These are phyloP conservation scores for Brachypalpus laphriformis DNA, from an alignment of 2,888 invertebrate species.

Conservation along the genomic window DNA sequence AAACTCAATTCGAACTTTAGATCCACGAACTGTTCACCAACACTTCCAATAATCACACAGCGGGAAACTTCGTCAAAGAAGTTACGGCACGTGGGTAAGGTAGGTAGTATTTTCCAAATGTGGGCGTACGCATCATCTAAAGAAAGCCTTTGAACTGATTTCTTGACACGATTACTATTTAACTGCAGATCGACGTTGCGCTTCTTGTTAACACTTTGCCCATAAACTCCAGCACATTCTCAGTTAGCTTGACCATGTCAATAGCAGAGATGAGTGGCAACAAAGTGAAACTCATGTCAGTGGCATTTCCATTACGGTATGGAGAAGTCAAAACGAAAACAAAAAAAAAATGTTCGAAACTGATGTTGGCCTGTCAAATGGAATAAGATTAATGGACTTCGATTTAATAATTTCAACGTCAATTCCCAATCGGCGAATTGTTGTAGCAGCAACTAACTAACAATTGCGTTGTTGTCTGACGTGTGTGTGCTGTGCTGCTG, in stretches of 20 bases:
- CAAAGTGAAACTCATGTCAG: slow-evolving; percentile 31
- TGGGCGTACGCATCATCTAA: too few relatives aligned
- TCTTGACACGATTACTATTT: slow-evolving; percentile 8
- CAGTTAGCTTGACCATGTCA: not conserved
- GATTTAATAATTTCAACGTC: slow-evolving; percentile 67
- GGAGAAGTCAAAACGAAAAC: not conserved
- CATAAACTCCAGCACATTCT: slow-evolving; percentile 1
- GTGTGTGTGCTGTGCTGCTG: slow-evolving; percentile 37
- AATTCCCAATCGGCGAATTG: slow-evolving; percentile 58
- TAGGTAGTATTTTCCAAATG: not conserved
- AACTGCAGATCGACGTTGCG: not conserved
- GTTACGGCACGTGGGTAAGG: not conserved
- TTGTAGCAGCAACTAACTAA: slow-evolving; percentile 43
- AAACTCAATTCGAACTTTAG: too few relatives aligned
- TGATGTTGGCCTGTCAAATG: slow-evolving; percentile 72
- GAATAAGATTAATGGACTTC: slow-evolving; percentile 75
- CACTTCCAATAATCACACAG: too few relatives aligned
- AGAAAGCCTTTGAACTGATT: not conserved
- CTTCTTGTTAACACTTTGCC: slow-evolving; percentile 6
- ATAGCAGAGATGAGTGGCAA: slow-evolving; percentile 8
- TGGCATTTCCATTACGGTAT: slow-evolving; percentile 7
- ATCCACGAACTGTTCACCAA: too few relatives aligned
- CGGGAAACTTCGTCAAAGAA: too few relatives aligned
- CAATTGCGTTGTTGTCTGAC: slow-evolving; percentile 50
- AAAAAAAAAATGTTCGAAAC: slow-evolving; percentile 38